Base-by-base conservation (phyloP, 2,888 invertebrate genomes). In the Lochmaea capreae region DNA sequence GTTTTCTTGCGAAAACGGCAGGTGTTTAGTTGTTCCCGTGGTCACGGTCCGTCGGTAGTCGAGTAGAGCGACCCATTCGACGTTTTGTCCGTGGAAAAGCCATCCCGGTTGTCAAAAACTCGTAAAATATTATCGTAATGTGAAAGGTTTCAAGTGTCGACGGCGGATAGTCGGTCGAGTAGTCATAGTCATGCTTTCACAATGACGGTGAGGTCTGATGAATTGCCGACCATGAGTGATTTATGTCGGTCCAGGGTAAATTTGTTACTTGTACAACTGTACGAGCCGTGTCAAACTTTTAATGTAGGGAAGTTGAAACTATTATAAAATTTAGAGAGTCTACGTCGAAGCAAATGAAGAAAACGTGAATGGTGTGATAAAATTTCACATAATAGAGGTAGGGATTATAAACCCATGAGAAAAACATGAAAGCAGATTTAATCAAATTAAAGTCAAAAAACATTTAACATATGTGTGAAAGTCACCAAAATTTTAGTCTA, bases 21-120 rank as follows among this genome's bases (percentile, higher is more conserved):
- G 84, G 84, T 85, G 85, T 85, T 85, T 84, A 78, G 83, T 80
- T 66, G 67, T 77, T 81, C 80, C 22, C 10, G 77, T 76, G 78
- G 74, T 72, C 76, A 67, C n/a, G 75, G 82, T 82, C 83, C 83
- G 65, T 46, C 52, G 42, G 26, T 16, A 3, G 52, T 52, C n/a
- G 16, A 16, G n/a, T 54, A 18, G 9, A 59, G 33, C 59, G 49
- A 66, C 46, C 71, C 57, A 88, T 22, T 65, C 54, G 14, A 52
- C 62, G 67, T 70, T 70, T 66, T 65, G 73, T 70, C 73, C 88
- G 89, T 88, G 88, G 88, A 88, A 89, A 89, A 89, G 89, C 90
- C 90, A 89, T 90, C 90, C 88, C 88, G 88, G 77, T 89, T 90
- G 91, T 91, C 91, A 91, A 90, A 91, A 91, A 90, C 89, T 90